phyloP scores from a whole-genome alignment of 1,140 invertebrate genomes.

The Aphelenchoides besseyi region DNA sequence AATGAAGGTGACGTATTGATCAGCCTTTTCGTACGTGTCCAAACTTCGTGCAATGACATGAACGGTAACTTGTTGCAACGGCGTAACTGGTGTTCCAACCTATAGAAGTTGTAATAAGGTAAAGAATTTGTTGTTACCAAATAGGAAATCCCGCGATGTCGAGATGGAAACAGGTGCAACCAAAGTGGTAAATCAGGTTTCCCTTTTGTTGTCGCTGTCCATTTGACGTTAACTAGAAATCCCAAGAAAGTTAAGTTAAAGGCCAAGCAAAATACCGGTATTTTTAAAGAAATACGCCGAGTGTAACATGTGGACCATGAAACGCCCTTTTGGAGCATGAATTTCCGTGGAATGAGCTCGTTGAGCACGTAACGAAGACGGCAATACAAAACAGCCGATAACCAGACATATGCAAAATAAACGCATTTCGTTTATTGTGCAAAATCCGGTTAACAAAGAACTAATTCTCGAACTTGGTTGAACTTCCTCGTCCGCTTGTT shows the following conservation, averaged over 20 bases:
- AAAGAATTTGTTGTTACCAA: conserved; percentile 33
- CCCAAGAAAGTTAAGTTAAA: background rate
- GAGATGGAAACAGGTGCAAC: conserved; percentile 53
- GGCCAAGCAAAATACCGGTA: conserved; percentile 41
- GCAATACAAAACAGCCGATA: background rate
- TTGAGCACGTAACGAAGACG: background rate
- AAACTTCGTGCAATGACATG: conserved; percentile 54
- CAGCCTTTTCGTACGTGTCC: conserved; percentile 53
- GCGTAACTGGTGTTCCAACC: conserved; percentile 55
- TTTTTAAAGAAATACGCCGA: conserved; percentile 56
- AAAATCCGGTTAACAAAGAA: background rate
- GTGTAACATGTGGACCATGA: conserved; percentile 55
- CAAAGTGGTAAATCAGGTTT: conserved; percentile 55
- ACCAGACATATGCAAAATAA: background rate
- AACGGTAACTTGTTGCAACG: conserved; percentile 47
- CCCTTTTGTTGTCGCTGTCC: conserved; percentile 56
- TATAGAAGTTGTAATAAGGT: conserved; percentile 9
- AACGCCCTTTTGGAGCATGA: conserved; percentile 52
- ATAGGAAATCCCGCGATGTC: conserved; percentile 54
- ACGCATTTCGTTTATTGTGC: background rate
- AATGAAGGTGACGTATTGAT: conserved; percentile 49
- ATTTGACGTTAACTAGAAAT: conserved; percentile 60
- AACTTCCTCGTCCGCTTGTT: background rate
- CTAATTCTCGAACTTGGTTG: background rate
- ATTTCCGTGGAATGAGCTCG: conserved; percentile 27